Evolutionary conservation across 2,113 vertebrate species (phyloP), one percentile per base, ranked within the genome.

Genomic region (Alaudala cheleensis): DNA sequence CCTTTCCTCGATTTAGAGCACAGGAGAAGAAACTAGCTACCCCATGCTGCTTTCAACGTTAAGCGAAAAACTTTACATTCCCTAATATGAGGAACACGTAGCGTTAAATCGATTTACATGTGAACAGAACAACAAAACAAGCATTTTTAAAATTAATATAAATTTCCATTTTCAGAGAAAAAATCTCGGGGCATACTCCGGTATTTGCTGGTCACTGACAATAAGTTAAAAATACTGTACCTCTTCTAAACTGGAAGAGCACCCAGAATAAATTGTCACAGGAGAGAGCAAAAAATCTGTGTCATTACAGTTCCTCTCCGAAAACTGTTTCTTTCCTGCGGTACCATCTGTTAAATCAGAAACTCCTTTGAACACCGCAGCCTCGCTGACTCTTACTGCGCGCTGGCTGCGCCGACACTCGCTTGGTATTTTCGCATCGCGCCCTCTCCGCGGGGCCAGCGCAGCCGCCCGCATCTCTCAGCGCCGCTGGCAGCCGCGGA

Each of bases 31-130:
- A 58, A 44, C 8, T 0, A 83, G 54, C 18, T 25, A 44, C 45
- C 44, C 8, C 23, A 9, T 2, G 10, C 10, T 0, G 0, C 28
- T 57, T 31, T 16, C 54, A 14, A 23, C 8, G 3, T 8, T 11
- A 11, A 40, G 29, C 3, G 12, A 50, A 51, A 56, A 91, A 87
- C 49, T 80, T 92, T 3, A 39, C 28, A 11, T 60, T 45, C 29
- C 47, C 47, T 10, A 31, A 1, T 2, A 31, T 5, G 42, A 33
- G 26, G 7, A 54, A 65, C 14, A 15, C 16, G 21, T 0, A 23
- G n/a, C 1, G 6, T 13, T 54, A 64, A 65, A 65, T 7, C 1
- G 6, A 45, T 64, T 39, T 26, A 31, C 23, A 8, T 1, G 20
- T 8, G 9, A 74, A 19, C 11, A 11, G 29, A 58, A 25, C n/a